Evolutionary conservation across 2,888 invertebrate species (phyloP).

Genomic region (Mesopsocus fuscifrons): DNA sequence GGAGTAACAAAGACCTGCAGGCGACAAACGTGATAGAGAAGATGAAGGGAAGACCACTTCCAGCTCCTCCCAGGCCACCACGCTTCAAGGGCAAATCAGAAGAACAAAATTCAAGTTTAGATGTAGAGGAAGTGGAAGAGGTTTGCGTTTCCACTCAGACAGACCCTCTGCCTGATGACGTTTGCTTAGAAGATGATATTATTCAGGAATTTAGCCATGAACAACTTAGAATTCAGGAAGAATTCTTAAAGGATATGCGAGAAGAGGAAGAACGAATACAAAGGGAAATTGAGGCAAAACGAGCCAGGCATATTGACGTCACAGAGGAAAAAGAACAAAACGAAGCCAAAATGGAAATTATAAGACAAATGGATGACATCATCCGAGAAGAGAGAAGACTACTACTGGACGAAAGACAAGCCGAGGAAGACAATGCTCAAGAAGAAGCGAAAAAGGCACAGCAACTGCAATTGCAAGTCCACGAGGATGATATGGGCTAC

Average conservation of each 20-base stretch:
- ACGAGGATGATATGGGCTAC: constrained; percentile 3
- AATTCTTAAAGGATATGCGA: constrained; percentile 15
- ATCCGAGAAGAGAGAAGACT: constrained; percentile 10
- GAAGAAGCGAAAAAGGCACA: constrained; percentile 7
- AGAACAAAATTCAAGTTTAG: constrained; percentile 12
- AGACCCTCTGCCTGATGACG: constrained; percentile 63
- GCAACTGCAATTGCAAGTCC: neutral
- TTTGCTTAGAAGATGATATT: constrained; percentile 39
- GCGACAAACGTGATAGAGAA: constrained; percentile 58
- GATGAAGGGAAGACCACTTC: constrained; percentile 71
- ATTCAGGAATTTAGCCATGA: constrained; percentile 18
- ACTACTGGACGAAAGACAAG: constrained; percentile 4
- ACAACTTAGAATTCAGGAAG: constrained; percentile 26
- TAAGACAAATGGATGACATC: neutral
- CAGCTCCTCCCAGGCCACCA: constrained; percentile 71
- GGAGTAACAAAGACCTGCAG: constrained; percentile 34
- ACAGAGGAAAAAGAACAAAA: constrained; percentile 20
- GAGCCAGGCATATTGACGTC: constrained; percentile 12
- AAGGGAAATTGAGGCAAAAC: constrained; percentile 20
- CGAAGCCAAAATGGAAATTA: constrained; percentile 18
- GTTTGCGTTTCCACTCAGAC: constrained; percentile 68
- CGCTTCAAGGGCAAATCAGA: constrained; percentile 29
- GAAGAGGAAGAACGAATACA: constrained; percentile 20
- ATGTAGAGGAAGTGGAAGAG: constrained; percentile 26
- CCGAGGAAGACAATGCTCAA: neutral